Conservation (phyloP, 2,888 invertebrate genomes). For the Spisula subtruncata region DNA sequence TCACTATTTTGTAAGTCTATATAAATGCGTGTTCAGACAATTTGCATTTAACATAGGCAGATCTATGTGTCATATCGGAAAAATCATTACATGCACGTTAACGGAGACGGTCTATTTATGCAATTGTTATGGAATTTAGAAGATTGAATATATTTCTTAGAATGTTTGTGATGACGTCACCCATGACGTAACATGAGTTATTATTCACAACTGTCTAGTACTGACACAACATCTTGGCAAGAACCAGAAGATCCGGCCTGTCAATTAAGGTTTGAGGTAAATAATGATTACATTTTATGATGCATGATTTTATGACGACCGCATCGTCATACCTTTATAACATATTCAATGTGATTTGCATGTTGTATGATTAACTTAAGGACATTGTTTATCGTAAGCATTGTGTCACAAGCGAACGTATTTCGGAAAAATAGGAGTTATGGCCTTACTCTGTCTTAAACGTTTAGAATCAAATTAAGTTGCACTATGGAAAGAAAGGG, state of each 20-base stretch:
- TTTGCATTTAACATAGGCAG: neutral
- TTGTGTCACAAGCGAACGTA: no score
- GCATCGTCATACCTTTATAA: no score
- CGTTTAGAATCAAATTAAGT: no score
- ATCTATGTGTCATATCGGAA: no score
- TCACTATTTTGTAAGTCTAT: no score
- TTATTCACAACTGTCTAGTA: constrained; percentile 52
- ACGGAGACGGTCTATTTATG: neutral
- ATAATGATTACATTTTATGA: neutral
- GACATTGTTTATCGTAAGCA: no score
- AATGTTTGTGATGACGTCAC: constrained; percentile 34
- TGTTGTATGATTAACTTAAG: no score
- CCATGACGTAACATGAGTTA: constrained; percentile 49
- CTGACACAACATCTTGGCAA: constrained; percentile 54
- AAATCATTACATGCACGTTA: neutral
- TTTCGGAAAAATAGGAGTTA: no score
- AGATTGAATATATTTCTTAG: neutral
- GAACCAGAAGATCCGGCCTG: constrained; percentile 63
- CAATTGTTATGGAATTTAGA: neutral
- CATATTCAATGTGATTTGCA: no score
- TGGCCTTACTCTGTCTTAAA: no score
- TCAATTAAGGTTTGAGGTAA: constrained; percentile 53
- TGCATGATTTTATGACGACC: no score
- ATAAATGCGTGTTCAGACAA: neutral
- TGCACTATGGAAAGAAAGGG: no score